Evolutionary conservation across 2,888 invertebrate species (phyloP), one percentile per base, ranked within the genome.

Genomic region (Drosophila leonis): DNA sequence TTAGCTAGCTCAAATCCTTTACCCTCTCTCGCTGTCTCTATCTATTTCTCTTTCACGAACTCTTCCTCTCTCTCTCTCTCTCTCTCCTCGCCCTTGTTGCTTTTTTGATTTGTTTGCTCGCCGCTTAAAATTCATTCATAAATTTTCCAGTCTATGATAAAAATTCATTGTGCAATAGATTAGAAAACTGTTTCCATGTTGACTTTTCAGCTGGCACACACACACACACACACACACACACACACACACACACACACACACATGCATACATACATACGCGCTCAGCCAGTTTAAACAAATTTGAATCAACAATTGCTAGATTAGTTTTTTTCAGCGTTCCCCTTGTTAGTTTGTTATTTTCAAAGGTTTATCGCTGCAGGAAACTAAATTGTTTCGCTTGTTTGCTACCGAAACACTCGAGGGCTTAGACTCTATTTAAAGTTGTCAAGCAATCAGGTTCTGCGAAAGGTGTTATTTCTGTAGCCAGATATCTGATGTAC

Each of bases 91-190:
- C n/a, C n/a, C n/a, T n/a, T 29, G 15, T n/a, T 49, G 29, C 15
- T n/a, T 24, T 52, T 60, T 69, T 64, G 65, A 74, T 63, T 63
- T 77, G 52, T 72, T 57, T 72, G 65, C 13, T 24, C 46, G 51
- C 18, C 68, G 65, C 65, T 73, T 68, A 39, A 60, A 81, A 73
- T 85, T 80, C 86, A 83, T 83, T 83, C 88, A 83, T 85, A 88
- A 83, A 85, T 83, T 69, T 72, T 57, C 60, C 54, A 72, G 78
- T 44, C 59, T 48, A 60, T 62, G 69, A 78, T 78, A 74, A 79
- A 67, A 73, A 61, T 61, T 59, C 69, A 71, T 76, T 76, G 66
- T 75, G 87, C 73, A 80, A 77, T 67, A 78, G 82, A 80, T 84
- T 78, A 75, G 64, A 72, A 77, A 64, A 66, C 59, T 8, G 64